These are phyloP conservation scores for Acrocera orbiculus DNA, from an alignment of 2,888 invertebrate genomes.

Conservation along the genomic window DNA sequence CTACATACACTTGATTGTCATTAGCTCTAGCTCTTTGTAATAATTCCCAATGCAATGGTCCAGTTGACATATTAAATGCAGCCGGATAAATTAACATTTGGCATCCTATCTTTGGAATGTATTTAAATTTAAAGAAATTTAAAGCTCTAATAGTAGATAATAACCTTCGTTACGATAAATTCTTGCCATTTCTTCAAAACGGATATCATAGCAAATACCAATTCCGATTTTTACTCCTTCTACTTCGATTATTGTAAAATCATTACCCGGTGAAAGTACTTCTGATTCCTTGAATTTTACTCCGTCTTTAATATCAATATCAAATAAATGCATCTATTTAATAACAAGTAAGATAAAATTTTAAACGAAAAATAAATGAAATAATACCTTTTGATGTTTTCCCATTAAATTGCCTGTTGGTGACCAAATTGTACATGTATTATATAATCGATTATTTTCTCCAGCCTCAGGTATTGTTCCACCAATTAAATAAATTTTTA, in stretches of 20 bases:
- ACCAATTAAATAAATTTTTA: slow-evolving; percentile 64
- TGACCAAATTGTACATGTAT: slow-evolving; percentile 79
- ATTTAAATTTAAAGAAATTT: not conserved
- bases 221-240: slow-evolving; percentile 60
- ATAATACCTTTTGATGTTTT: slow-evolving; percentile 59
- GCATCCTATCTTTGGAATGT: slow-evolving; percentile 49
- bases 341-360: not conserved
- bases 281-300: slow-evolving; percentile 90
- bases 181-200: slow-evolving; percentile 78
- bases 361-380: not conserved
- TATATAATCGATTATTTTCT: slow-evolving; percentile 42
- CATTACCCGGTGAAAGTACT: slow-evolving; percentile 55
- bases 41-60: slow-evolving; percentile 84
- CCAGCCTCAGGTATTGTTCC: slow-evolving; percentile 78
- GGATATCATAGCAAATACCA: slow-evolving; percentile 88
- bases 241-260: slow-evolving; percentile 53
- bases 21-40: slow-evolving; percentile 63
- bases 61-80: slow-evolving; percentile 93
- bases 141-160: not conserved
- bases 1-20: slow-evolving; percentile 81
- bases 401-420: slow-evolving; percentile 59
- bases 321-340: slow-evolving; percentile 82
- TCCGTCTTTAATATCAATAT: slow-evolving; percentile 84
- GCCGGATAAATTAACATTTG: slow-evolving; percentile 79
- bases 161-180: slow-evolving; percentile 43